Percentiles rank a stretch among this genome's conserved stretches.
Evolutionary conservation across 2,888 invertebrate genomes (phyloP).

Genomic region (Celastrina argiolus): DNA sequence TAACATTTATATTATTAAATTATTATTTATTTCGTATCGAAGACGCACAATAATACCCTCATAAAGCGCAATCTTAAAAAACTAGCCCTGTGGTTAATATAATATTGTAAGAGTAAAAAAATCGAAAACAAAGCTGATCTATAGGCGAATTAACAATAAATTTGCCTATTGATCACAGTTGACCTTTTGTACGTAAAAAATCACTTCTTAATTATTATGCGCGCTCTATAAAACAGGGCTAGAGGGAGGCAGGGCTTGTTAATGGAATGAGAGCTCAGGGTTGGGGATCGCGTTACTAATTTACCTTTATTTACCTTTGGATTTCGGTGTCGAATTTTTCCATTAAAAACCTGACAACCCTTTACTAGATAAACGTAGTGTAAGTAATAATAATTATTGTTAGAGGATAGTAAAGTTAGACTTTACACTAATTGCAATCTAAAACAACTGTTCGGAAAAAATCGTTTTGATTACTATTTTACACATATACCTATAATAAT

Average conservation of each 20-base stretch:
- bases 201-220: constrained; percentile 62
- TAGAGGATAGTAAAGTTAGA: too few relatives aligned
- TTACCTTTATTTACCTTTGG: constrained; percentile 31
- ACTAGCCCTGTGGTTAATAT: too few relatives aligned
- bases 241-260: constrained; percentile 43
- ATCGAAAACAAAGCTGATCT: neutral
- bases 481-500: too few relatives aligned
- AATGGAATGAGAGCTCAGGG: constrained; percentile 61
- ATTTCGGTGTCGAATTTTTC: constrained; percentile 26
- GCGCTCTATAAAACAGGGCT: constrained; percentile 46
- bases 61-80: too few relatives aligned
- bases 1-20: too few relatives aligned
- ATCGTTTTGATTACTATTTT: too few relatives aligned
- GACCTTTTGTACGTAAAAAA: constrained; percentile 44
- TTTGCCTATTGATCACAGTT: constrained; percentile 31
- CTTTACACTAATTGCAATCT: neutral
- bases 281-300: constrained; percentile 37
- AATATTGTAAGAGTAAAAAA: neutral
- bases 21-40: too few relatives aligned
- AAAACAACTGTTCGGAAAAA: too few relatives aligned
- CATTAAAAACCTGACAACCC: neutral
- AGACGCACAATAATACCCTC: too few relatives aligned
- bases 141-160: constrained; percentile 29
- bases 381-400: neutral
- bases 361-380: neutral